A percentile compares a stretch with the other conserved stretches of the same genome.
Conservation (phyloP, 2,888 invertebrate species). For the Lasioglossum lativentre region DNA sequence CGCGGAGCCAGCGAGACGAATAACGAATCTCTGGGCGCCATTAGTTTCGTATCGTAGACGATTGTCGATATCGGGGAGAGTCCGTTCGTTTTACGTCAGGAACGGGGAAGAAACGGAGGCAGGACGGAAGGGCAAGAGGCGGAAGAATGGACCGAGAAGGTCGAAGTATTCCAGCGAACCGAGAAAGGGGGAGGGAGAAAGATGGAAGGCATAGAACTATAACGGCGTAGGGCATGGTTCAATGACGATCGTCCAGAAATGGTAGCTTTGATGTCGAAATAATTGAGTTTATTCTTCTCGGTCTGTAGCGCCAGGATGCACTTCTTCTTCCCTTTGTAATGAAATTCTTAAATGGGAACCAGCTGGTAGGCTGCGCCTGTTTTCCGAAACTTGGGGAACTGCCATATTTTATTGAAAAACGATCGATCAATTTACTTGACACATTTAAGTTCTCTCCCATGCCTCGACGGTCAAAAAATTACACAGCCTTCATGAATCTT, state of each 20-base stretch:
- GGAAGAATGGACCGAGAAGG: conserved; percentile 30
- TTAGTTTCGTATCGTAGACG: conserved; percentile 68
- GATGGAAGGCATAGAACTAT: conserved; percentile 37
- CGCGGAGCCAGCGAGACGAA: conserved; percentile 57
- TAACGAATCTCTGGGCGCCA: conserved; percentile 67
- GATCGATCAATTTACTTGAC: neutral
- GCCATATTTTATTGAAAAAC: neutral
- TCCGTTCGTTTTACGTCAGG: conserved; percentile 63
- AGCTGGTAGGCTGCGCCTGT: neutral
- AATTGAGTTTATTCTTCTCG: conserved; percentile 76
- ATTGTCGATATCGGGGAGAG: conserved; percentile 66
- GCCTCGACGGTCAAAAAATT: neutral
- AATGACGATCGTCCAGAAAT: conserved; percentile 69
- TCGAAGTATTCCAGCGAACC: conserved; percentile 16
- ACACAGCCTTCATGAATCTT: neutral
- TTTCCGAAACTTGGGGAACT: neutral
- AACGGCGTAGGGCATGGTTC: conserved; percentile 48
- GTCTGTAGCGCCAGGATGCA: conserved; percentile 35
- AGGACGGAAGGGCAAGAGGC: conserved; percentile 23
- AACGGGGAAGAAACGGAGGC: conserved; percentile 35
- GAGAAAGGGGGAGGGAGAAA: conserved; percentile 10
- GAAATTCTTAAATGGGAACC: conserved; percentile 47
- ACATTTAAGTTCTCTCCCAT: neutral
- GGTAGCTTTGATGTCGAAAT: conserved; percentile 77
- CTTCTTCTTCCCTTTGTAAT: conserved; percentile 22